Evolutionary conservation across 1,140 invertebrate species (phyloP).

Genomic region (Formica selysi): DNA sequence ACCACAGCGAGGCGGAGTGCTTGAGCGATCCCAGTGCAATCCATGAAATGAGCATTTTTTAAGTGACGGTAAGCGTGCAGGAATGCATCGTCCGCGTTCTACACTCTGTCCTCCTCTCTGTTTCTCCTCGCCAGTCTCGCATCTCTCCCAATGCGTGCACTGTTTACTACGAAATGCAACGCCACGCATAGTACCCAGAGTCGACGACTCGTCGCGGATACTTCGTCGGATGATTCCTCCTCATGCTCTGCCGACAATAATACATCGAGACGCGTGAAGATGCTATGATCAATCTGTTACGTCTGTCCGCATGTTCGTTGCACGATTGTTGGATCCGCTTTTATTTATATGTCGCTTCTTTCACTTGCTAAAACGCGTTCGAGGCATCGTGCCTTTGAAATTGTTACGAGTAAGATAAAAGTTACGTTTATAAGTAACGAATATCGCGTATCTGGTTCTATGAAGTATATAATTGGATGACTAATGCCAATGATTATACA

Average conservation of each 20-base stretch:
- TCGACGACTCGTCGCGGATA: constrained; percentile 19
- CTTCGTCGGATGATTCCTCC: background rate
- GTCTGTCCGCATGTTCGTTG: constrained; percentile 25
- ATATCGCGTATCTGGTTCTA: background rate
- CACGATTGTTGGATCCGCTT: constrained; percentile 39
- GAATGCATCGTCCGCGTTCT: background rate
- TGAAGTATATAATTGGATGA: constrained; percentile 46
- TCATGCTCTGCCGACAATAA: background rate
- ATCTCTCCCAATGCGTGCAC: constrained; percentile 34
- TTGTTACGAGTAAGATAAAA: constrained; percentile 4
- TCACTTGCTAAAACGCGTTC: constrained; percentile 10
- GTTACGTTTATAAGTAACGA: background rate
- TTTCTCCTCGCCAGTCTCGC: background rate
- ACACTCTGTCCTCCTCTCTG: constrained; percentile 3
- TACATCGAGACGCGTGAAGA: background rate
- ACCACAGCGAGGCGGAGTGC: constrained; percentile 37
- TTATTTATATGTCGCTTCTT: background rate
- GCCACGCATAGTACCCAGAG: constrained; percentile 11
- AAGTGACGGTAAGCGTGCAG: constrained; percentile 62
- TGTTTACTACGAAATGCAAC: constrained; percentile 59
- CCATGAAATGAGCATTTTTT: constrained; percentile 63
- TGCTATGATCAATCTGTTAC: constrained; percentile 11
- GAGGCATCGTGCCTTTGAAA: background rate
- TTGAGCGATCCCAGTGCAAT: constrained; percentile 44
- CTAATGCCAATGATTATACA: constrained; percentile 34